Evolutionary conservation across 2,113 vertebrate genomes (phyloP).

Genomic region (Lophius piscatorius): DNA sequence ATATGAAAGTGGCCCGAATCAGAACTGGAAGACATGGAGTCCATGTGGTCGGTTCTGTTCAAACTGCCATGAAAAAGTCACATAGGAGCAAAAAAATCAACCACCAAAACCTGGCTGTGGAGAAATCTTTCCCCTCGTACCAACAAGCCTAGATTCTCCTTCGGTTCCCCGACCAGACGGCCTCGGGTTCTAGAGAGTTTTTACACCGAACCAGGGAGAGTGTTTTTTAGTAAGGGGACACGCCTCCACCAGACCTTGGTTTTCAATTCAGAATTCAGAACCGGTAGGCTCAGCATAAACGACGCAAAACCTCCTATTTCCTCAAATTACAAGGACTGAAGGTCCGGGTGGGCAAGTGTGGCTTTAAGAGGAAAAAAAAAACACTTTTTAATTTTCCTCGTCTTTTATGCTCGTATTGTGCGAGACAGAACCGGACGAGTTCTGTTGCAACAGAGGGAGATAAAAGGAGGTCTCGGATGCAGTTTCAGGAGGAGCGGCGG

Average conservation of each 20-base stretch:
- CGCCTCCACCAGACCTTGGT: conserved; percentile 61
- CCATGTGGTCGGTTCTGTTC: no score
- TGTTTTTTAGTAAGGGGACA: conserved; percentile 17
- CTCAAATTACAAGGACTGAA: conserved; percentile 64
- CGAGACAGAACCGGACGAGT: conserved; percentile 53
- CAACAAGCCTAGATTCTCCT: conserved; percentile 30
- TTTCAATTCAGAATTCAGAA: conserved; percentile 70
- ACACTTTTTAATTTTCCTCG: conserved; percentile 42
- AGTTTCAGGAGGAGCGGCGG: conserved; percentile 46
- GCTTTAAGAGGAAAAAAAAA: conserved; percentile 15
- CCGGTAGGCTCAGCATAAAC: conserved; percentile 54
- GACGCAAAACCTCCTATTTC: conserved; percentile 64
- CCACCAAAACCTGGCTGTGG: conserved; percentile 15
- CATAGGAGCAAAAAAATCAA: no score
- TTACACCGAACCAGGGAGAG: conserved; percentile 55
- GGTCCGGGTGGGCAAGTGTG: conserved; percentile 33
- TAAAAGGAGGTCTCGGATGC: conserved; percentile 46
- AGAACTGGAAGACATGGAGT: no score
- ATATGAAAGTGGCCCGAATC: no score
- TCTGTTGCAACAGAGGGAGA: conserved; percentile 51
- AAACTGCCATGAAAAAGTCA: no score
- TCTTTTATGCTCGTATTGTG: conserved; percentile 42
- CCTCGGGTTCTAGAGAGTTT: conserved; percentile 56
- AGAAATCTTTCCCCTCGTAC: conserved; percentile 21
- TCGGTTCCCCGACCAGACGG: conserved; percentile 39